A percentile compares a stretch with the other conserved stretches of the same genome.
These are phyloP conservation scores for Sebastes iracundus DNA, from an alignment of 2,797 vertebrate species.

Conservation along the genomic window DNA sequence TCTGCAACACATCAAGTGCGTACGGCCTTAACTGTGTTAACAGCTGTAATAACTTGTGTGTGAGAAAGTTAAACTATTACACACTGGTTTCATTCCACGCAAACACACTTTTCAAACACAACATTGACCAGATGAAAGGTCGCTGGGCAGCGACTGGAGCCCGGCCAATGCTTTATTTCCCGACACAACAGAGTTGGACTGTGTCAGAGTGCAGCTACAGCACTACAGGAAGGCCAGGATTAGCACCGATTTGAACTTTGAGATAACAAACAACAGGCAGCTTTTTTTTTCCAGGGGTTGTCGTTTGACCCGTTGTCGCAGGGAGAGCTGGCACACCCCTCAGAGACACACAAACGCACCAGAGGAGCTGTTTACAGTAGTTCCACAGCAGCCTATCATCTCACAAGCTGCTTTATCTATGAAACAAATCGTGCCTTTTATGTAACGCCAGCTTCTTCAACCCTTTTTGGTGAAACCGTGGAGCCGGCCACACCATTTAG, in stretches of 20 bases:
- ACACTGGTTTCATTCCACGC: background rate
- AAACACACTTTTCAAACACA: conserved; percentile 1
- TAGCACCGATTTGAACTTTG: conserved; percentile 58
- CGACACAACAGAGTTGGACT: conserved; percentile 1
- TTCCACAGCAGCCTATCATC: conserved; percentile 28
- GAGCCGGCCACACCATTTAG: conserved; percentile 62
- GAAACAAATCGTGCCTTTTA: conserved; percentile 54
- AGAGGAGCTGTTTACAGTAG: conserved; percentile 32
- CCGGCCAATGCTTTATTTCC: conserved; percentile 4
- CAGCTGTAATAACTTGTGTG: conserved; percentile 34
- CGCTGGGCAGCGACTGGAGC: background rate
- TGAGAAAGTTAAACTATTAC: conserved; percentile 24
- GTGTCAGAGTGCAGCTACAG: conserved; percentile 45
- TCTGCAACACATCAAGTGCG: conserved; percentile 30
- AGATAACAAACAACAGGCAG: conserved; percentile 71
- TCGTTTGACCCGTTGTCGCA: conserved; percentile 48
- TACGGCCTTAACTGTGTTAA: conserved; percentile 14
- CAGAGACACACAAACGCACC: conserved; percentile 32
- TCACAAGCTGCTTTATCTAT: conserved; percentile 50
- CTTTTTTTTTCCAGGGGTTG: conserved; percentile 44
- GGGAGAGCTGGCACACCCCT: conserved; percentile 46
- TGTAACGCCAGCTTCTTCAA: conserved; percentile 22
- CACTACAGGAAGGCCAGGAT: conserved; percentile 69
- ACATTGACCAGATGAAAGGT: background rate
- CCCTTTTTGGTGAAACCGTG: conserved; percentile 41